Conservation (phyloP, 2,888 invertebrate genomes). For the Branchellion lobata region DNA sequence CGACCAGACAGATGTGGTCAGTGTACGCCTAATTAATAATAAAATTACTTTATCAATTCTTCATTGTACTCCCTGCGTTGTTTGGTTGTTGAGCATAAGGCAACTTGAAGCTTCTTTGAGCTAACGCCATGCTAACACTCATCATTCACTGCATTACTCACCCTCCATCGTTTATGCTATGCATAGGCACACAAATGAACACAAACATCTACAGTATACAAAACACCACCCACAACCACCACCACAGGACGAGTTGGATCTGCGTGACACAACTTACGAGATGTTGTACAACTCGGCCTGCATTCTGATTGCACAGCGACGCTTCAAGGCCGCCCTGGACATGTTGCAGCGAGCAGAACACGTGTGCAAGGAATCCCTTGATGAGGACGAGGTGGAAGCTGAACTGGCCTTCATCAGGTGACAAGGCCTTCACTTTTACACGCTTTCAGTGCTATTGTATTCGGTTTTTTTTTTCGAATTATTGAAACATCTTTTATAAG, state of each 20-base stretch:
- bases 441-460: no score
- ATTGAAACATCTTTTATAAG: not conserved
- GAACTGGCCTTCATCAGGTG: conserved; percentile 85
- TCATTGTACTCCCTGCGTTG: no score
- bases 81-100: no score
- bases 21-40: no score
- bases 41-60: no score
- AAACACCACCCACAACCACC: no score
- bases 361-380: conserved; percentile 77
- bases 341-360: conserved; percentile 81
- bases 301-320: conserved; percentile 72
- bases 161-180: no score
- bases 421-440: no score
- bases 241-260: conserved; percentile 49
- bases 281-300: conserved; percentile 88
- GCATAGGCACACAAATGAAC: no score
- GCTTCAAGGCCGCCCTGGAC: conserved; percentile 74
- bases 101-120: not conserved
- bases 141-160: no score
- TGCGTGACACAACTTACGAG: conserved; percentile 75
- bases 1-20: conserved; percentile 54
- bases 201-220: no score
- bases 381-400: conserved; percentile 90
- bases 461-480: not conserved
- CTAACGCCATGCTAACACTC: no score